These are phyloP conservation scores for Pipra filicauda DNA, from an alignment of 2,113 vertebrate genomes.

Conservation along the genomic window DNA sequence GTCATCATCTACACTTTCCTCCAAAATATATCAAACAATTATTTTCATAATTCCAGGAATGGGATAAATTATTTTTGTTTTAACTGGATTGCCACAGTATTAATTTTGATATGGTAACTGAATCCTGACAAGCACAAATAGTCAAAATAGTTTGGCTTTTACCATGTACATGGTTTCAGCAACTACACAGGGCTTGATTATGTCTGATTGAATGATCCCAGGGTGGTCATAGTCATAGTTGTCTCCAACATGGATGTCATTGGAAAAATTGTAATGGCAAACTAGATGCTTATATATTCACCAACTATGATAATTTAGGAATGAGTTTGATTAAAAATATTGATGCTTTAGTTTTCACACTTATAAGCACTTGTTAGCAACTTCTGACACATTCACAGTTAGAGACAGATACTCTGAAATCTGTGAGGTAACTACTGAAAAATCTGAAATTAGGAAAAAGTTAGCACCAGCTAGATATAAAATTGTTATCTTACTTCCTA, in stretches of 20 bases:
- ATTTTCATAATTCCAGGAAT: background rate
- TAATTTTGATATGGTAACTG: background rate
- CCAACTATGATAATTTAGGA: background rate
- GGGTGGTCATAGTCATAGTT: background rate
- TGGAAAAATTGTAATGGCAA: background rate
- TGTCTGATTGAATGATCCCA: background rate
- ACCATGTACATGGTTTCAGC: rapidly evolving
- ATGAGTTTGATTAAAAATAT: slow-evolving; percentile 17
- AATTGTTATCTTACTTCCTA: background rate
- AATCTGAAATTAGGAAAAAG: background rate
- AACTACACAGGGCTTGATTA: background rate
- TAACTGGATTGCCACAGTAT: background rate
- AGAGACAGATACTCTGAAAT: slow-evolving; percentile 7
- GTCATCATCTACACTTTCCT: background rate
- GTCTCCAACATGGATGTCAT: background rate
- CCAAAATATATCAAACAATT: background rate
- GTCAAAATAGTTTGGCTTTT: background rate
- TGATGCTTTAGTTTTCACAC: background rate
- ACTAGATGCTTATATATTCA: background rate
- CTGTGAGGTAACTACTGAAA: background rate
- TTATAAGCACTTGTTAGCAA: background rate
- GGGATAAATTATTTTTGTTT: background rate
- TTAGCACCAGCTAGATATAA: background rate
- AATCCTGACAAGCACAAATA: background rate
- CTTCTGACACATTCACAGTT: background rate